Base-by-base conservation (phyloP, 2,888 invertebrate genomes). In the Napeogenes sylphis region DNA sequence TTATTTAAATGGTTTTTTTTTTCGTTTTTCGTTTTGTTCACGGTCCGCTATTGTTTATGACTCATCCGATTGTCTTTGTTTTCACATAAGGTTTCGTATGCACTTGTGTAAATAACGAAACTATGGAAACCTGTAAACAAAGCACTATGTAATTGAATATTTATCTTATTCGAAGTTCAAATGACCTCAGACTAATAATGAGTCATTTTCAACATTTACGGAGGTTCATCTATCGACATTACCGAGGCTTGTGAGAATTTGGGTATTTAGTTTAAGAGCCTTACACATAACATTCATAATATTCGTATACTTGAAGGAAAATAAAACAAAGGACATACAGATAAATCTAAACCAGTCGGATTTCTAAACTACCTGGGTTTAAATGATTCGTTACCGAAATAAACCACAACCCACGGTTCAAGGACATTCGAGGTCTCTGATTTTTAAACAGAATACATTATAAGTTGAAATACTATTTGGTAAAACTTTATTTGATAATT, bases 31-130 rank as follows among this genome's bases (percentile, higher is more conserved):
- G 77, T 79, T 79, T 73, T 73, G 71, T 69, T 56, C 61, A 74
- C 71, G 67, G 67, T 72, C 65, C 60, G 67, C 64, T 70, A 70
- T 56, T 68, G 67, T 68, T 56, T 67, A 72, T 81, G 72, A 80
- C 73, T 82, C 83, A 82, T 78, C 75, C 73, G 68, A 72, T 75
- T 72, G 76, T 77, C 70, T 81, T 70, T 76, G 75, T 81, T 62
- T 83, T 83, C 81, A 83, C 80, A 76, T 73, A 70, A 70, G 76
- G 78, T 79, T 79, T 80, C 81, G 73, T 75, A 75, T 77, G 79
- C 89, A 88, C 84, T 84, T 88, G 88, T 82, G 79, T 81, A 87
- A 88, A 86, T 78, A 82, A 81, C 70, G 69, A 73, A 71, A 71
- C 74, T 78, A 82, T 82, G 68, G 70, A 72, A 71, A 71, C 74